Evolutionary conservation across 2,113 vertebrate genomes (phyloP).

Genomic region (Pterophyllum scalare): DNA sequence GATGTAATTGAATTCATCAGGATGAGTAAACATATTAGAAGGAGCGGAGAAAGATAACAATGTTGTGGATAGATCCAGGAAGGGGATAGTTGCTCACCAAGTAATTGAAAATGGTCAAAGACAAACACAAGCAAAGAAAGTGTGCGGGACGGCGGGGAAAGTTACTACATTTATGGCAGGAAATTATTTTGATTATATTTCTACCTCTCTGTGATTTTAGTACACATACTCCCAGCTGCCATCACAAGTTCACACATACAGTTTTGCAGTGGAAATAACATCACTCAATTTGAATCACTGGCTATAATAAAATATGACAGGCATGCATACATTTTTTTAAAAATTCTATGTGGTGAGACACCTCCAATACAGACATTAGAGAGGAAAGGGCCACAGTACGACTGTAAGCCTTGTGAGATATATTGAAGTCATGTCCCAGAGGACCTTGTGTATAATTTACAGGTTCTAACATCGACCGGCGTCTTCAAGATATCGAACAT

Average conservation of each 20-base stretch:
- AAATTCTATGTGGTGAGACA: background rate
- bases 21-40: conserved; percentile 79
- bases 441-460: conserved; percentile 69
- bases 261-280: background rate
- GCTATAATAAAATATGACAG: conserved; percentile 13
- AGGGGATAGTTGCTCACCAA: conserved; percentile 61
- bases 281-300: background rate
- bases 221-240: background rate
- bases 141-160: conserved; percentile 13
- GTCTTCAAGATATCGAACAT: conserved; percentile 72
- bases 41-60: conserved; percentile 75
- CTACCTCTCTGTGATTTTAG: background rate
- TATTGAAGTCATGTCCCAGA: conserved; percentile 58
- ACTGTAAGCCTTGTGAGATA: conserved; percentile 31
- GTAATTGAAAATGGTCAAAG: conserved; percentile 78
- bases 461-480: conserved; percentile 63
- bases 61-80: conserved; percentile 75
- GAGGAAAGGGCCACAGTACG: conserved; percentile 9
- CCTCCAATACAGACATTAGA: conserved; percentile 25
- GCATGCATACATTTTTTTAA: conserved; percentile 13
- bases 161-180: background rate
- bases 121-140: conserved; percentile 63
- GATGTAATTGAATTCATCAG: conserved; percentile 82
- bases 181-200: background rate
- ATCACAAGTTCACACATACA: conserved; percentile 1